Evolutionary conservation across 1,140 invertebrate species (phyloP).

Genomic region (Drosophila yakuba): DNA sequence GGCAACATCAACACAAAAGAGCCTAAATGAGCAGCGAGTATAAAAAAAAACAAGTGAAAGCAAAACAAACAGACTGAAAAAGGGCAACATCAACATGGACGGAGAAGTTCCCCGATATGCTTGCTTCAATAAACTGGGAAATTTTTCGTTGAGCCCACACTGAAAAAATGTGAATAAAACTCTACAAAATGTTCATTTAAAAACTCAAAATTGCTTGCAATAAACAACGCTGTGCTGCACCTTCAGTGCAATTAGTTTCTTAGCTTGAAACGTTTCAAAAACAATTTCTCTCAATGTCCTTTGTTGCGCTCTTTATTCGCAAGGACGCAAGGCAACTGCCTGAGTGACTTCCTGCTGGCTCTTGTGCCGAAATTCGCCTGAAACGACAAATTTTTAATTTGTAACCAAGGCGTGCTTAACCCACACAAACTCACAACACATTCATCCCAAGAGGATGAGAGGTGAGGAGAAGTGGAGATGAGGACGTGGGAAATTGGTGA

Average conservation of each 20-base stretch:
- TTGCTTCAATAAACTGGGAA: constrained; percentile 14
- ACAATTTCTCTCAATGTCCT: constrained; percentile 2
- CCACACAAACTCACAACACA: constrained; percentile 14
- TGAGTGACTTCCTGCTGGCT: constrained; percentile 45
- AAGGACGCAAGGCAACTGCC: constrained; percentile 34
- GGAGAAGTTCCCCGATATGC: constrained; percentile 32
- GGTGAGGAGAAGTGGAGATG: background rate
- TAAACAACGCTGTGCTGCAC: background rate
- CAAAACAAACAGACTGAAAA: constrained; percentile 41
- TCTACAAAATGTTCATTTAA: background rate
- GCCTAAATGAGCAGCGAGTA: constrained; percentile 52
- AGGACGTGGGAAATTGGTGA: constrained; percentile 30
- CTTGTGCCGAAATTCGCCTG: constrained; percentile 61
- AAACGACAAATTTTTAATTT: constrained; percentile 81
- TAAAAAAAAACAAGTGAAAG: constrained; percentile 12
- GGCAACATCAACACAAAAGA: constrained; percentile 45
- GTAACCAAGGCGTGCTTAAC: constrained; percentile 58
- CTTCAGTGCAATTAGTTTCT: background rate
- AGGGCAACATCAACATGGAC: constrained; percentile 45
- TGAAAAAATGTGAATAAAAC: background rate
- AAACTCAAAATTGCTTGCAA: background rate
- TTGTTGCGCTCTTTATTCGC: constrained; percentile 12
- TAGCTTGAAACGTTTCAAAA: background rate
- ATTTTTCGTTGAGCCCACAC: constrained; percentile 6
- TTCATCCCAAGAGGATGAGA: background rate